Conservation (phyloP, 1,140 invertebrate genomes). For the Halesus radiatus region DNA sequence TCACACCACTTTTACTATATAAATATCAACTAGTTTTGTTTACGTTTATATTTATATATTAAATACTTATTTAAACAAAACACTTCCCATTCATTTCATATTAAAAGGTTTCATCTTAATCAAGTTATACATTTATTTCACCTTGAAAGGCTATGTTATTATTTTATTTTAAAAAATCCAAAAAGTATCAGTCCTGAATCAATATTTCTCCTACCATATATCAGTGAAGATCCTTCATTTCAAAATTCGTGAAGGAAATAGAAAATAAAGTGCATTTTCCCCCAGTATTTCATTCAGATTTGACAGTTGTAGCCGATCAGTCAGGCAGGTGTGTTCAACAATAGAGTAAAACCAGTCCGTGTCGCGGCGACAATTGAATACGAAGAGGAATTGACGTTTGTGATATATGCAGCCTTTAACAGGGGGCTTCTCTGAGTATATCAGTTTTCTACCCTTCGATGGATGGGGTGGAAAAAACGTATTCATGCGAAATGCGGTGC, state of each 20-base stretch:
- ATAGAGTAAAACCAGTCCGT: slow-evolving; percentile 22
- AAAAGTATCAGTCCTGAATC: neutral
- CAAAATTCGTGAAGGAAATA: neutral
- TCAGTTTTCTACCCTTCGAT: slow-evolving; percentile 1
- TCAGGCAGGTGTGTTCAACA: slow-evolving; percentile 17
- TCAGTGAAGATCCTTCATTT: neutral
- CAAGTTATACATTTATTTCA: no score
- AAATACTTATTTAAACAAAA: no score
- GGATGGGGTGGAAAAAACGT: slow-evolving; percentile 26
- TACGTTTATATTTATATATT: no score
- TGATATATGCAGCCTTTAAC: slow-evolving; percentile 14
- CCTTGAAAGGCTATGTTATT: no score
- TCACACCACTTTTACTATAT: no score
- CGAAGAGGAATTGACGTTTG: slow-evolving; percentile 22
- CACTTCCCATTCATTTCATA: no score
- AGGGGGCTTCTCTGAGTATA: slow-evolving; percentile 17
- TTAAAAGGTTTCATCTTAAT: no score
- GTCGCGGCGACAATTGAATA: slow-evolving; percentile 13
- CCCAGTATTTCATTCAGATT: slow-evolving; percentile 7
- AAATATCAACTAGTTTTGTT: no score
- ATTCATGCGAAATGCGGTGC: slow-evolving; percentile 30
- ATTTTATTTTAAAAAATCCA: no score
- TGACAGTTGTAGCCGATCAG: slow-evolving; percentile 18
- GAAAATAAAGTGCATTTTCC: neutral
- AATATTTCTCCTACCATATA: neutral